A percentile compares a stretch with the other conserved stretches of the same genome.
phyloP scores from a whole-genome alignment of 2,113 vertebrate genomes.

The Haplochromis vanheusdeni region DNA sequence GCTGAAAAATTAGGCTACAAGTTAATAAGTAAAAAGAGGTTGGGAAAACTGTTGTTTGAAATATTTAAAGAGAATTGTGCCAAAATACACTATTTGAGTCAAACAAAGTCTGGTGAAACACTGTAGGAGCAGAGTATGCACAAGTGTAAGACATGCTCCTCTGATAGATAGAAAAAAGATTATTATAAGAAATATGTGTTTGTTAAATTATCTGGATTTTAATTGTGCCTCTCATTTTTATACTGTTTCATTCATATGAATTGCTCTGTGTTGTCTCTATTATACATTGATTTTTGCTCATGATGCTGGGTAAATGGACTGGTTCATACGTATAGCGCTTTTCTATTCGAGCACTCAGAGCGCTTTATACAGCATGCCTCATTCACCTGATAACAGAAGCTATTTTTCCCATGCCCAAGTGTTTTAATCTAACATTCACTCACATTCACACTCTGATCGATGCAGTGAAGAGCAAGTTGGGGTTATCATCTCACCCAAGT shows the following conservation, averaged over 20 bases:
- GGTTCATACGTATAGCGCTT: background rate
- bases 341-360: background rate
- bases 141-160: background rate
- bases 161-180: background rate
- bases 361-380: background rate
- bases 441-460: background rate
- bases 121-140: background rate
- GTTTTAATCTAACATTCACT: background rate
- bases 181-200: background rate
- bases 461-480: background rate
- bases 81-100: background rate
- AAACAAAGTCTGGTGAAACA: background rate
- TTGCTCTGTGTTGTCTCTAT: background rate
- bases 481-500: background rate
- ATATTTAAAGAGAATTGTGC: background rate
- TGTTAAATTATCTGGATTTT: background rate
- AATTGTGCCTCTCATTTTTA: background rate
- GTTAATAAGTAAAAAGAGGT: background rate
- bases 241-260: background rate
- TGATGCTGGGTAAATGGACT: background rate
- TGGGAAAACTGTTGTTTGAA: background rate
- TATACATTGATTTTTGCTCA: background rate
- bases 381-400: background rate
- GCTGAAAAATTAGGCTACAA: background rate
- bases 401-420: background rate